Evolutionary conservation across 2,113 vertebrate genomes (phyloP), one percentile per base, ranked within the genome.

Genomic region (Calonectris borealis): DNA sequence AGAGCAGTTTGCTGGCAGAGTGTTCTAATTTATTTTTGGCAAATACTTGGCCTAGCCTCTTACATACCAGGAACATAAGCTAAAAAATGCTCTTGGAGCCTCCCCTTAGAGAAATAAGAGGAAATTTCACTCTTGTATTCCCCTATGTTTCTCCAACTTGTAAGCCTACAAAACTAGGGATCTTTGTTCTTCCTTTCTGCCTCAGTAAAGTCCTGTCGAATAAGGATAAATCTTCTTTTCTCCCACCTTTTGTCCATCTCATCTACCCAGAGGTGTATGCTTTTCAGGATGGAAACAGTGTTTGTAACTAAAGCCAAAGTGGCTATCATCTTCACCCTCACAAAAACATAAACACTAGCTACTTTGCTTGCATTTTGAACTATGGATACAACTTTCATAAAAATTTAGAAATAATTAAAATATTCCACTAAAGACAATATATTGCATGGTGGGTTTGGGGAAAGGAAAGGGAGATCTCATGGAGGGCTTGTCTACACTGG

Each of bases 381-480:
- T 15, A 48, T 0, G 7, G 34, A 52, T 29, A 46, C 9, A 38
- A 11, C 4, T 52, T 49, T 4, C 0, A 76, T 14, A 16, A 84
- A 62, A 36, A 69, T 9, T 17, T 55, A 38, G 5, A 18, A 62
- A 68, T 4, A 68, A 93, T 22, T 64, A 71, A 42, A 91, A 80
- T 36, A 86, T 72, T 69, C n/a, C 17, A 54, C 8, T 81, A 51
- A 69, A 78, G 18, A 17, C 10, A 51, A 14, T 7, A 40, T 18
- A 92, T 5, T 44, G 27, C 11, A 70, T 6, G 6, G 58, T 40
- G 11, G 7, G 14, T 34, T 48, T 77, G 5, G 10, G 64, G 7
- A 83, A 71, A 46, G 32, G 18, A 46, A 66, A 66, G 7, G 7
- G 6, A 61, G 16, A 62, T 73, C 10, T 55, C 26, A 52, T 2